Conservation (phyloP, 2,113 vertebrate genomes). For the Labeo rohita region DNA sequence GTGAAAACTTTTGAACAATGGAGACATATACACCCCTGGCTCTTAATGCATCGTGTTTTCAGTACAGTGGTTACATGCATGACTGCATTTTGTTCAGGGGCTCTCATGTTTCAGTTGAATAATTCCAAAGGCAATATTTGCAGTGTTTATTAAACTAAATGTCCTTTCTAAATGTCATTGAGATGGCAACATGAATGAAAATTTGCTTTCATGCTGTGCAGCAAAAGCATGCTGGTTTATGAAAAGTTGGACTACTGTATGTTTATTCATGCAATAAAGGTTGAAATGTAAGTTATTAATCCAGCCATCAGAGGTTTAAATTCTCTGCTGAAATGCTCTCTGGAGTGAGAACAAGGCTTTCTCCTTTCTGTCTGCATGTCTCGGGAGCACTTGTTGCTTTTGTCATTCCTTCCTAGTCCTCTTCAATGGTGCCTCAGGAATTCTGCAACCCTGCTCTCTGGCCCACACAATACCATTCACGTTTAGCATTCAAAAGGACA, state of each 20-base stretch:
- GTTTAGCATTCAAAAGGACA: conserved; percentile 72
- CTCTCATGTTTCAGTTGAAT: neutral
- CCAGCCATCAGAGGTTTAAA: conserved; percentile 31
- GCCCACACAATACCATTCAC: conserved; percentile 73
- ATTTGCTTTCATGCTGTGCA: neutral
- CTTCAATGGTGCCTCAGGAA: conserved; percentile 64
- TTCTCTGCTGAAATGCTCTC: conserved; percentile 23
- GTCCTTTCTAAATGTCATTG: neutral
- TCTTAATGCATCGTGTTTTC: too few species aligned
- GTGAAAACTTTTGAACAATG: too few species aligned
- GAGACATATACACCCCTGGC: too few species aligned
- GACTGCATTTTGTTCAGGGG: neutral
- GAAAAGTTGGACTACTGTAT: neutral
- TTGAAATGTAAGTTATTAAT: conserved; percentile 34
- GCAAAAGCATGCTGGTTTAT: neutral
- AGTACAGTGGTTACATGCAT: too few species aligned
- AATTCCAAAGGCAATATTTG: neutral
- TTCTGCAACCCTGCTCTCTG: conserved; percentile 64
- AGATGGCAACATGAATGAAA: neutral
- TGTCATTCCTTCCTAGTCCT: conserved; percentile 67
- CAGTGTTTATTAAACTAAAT: neutral
- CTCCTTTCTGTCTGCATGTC: conserved; percentile 52
- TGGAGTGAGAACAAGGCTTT: conserved; percentile 20
- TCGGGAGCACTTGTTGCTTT: conserved; percentile 62
- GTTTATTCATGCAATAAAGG: conserved; percentile 24